Evolutionary conservation across 1,140 invertebrate species (phyloP).

Genomic region (Onthophagus taurus): DNA sequence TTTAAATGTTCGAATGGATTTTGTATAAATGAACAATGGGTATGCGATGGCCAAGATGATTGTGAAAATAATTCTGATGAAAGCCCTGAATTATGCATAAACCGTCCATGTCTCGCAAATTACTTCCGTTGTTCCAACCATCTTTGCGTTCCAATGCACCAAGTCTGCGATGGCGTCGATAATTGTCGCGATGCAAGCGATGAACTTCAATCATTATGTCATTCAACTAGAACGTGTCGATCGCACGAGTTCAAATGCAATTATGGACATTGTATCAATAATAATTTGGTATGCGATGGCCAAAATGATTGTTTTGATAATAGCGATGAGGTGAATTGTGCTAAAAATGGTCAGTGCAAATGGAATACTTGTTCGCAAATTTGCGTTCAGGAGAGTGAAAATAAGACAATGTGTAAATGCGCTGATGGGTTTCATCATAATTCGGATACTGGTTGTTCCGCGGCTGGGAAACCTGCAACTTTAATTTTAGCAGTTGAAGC

Average conservation of each 20-base stretch:
- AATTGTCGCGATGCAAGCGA: slow-evolving; percentile 70
- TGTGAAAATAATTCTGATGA: slow-evolving; percentile 55
- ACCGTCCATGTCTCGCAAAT: slow-evolving; percentile 29
- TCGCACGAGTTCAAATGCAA: slow-evolving; percentile 58
- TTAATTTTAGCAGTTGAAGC: slow-evolving; percentile 54
- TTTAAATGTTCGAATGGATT: slow-evolving; percentile 43
- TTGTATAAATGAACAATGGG: slow-evolving; percentile 51
- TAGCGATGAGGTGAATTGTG: slow-evolving; percentile 51
- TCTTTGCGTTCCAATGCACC: slow-evolving; percentile 54
- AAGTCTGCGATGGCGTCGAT: slow-evolving; percentile 58
- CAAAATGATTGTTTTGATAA: slow-evolving; percentile 52
- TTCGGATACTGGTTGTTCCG: slow-evolving; percentile 45
- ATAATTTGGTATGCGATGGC: slow-evolving; percentile 64
- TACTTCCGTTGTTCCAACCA: slow-evolving; percentile 53
- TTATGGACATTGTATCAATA: slow-evolving; percentile 61
- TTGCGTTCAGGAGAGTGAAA: slow-evolving; percentile 56
- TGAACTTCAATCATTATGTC: slow-evolving; percentile 52
- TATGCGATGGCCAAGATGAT: slow-evolving; percentile 56
- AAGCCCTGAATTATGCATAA: slow-evolving; percentile 32
- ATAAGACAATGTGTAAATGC: slow-evolving; percentile 53
- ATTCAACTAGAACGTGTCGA: slow-evolving; percentile 29
- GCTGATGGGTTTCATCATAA: slow-evolving; percentile 49
- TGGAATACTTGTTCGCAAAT: slow-evolving; percentile 67
- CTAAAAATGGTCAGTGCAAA: slow-evolving; percentile 40
- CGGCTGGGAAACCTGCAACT: slow-evolving; percentile 45